phyloP scores from a whole-genome alignment of 92 coral and sea anemone genomes.

The Epizoanthus illoricatus region DNA sequence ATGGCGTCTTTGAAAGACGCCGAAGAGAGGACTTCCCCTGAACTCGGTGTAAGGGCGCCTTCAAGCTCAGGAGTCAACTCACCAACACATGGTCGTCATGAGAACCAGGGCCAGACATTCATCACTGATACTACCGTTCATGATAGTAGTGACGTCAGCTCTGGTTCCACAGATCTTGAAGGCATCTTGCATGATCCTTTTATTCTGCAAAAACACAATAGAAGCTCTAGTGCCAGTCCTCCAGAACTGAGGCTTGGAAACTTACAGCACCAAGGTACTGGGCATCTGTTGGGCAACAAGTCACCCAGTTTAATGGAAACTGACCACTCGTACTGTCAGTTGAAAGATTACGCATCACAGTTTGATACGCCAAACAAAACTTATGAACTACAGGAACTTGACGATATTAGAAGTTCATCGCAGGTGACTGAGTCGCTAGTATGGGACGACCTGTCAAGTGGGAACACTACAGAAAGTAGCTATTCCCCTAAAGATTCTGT shows the following conservation, averaged over 20 bases:
- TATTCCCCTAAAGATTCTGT: slow-evolving; percentile 6
- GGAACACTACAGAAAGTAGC: slow-evolving; percentile 30
- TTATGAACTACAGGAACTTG: not conserved
- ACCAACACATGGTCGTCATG: not conserved
- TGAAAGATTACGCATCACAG: slow-evolving; percentile 10
- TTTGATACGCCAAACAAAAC: not conserved
- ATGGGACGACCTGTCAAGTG: slow-evolving; percentile 34
- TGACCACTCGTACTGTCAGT: slow-evolving; percentile 40
- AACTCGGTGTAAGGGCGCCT: not conserved
- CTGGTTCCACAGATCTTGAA: not conserved
- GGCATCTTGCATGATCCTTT: slow-evolving; percentile 10
- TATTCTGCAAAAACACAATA: slow-evolving; percentile 11
- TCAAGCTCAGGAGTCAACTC: not conserved
- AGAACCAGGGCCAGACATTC: not conserved
- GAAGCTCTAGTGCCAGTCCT: slow-evolving; percentile 17
- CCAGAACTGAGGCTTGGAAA: slow-evolving; percentile 34
- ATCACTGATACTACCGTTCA: not conserved
- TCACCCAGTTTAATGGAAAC: not conserved
- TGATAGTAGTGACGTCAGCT: not conserved
- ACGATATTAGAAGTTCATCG: not conserved
- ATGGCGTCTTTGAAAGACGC: slow-evolving; percentile 4
- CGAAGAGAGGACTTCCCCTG: not conserved
- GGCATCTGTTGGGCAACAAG: not conserved
- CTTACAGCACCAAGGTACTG: not conserved
- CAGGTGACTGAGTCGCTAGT: slow-evolving; percentile 25